Base-by-base conservation (phyloP, 1,140 invertebrate species). In the Asobara japonica region DNA sequence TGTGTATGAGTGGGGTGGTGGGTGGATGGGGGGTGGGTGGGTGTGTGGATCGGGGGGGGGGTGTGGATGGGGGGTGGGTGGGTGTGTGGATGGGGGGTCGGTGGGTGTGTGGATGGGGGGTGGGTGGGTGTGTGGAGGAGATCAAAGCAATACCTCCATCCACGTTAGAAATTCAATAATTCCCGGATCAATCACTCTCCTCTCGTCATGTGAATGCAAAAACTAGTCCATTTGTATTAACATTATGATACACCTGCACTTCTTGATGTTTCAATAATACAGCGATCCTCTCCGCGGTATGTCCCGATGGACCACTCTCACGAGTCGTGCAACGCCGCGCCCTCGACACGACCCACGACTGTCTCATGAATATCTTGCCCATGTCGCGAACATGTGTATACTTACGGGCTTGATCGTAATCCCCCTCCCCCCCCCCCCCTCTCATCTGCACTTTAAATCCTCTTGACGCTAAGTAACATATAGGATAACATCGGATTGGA, bases 281-380 rank as follows among this genome's bases (percentile, higher is more conserved):
- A 56, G 51, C 18, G 51, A 25, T 56, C 4, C 51, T 56, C 51
- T 56, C 22, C 20, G 51, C 20, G 51, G 51, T 11, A 56, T 4
- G 22, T 56, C 51, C 51, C 51, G 22, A 11, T 25, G 51, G 51
- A 56, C 20, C 51, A 56, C 51, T 56, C 45, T 51, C 51, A 56
- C 51, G 51, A 56, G 51, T 56, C 51, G 20, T 56, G 51, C 51
- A 7, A 56, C 13, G 22, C 20, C 22, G 51, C 51, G 51, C 51
- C 51, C 51, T 27, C 22, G 51, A 56, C 18, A 56, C 51, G 51
- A 56, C 51, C 51, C 18, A 25, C 51, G 51, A 56, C 51, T 56
- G 22, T 56, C 51, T 56, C 51, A 56, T 56, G 51, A 56, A 56
- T 56, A 56, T 56, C 51, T 56, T 27, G 51, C 51, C 51, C 51